A percentile compares a stretch with the other conserved stretches of the same genome.
These are phyloP conservation scores for Heliconius charithonia DNA, from an alignment of 2,888 invertebrate genomes.

Conservation along the genomic window DNA sequence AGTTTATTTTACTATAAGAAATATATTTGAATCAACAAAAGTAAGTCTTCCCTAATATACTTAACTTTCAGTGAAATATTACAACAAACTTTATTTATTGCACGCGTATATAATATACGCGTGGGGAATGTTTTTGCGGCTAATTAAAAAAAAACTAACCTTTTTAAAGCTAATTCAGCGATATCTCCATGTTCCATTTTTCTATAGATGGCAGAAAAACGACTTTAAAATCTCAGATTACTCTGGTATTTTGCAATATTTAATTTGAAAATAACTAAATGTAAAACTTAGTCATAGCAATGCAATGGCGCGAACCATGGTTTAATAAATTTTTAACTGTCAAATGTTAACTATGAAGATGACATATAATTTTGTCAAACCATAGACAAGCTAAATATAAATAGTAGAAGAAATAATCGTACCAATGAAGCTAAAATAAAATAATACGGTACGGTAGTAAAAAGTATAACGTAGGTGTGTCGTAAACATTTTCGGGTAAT, in stretches of 20 bases:
- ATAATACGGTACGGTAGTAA: too few relatives aligned
- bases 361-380: neutral
- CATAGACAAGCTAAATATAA: too few relatives aligned
- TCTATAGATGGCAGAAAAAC: neutral
- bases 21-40: too few relatives aligned
- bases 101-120: too few relatives aligned
- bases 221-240: neutral
- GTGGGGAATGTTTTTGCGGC: neutral
- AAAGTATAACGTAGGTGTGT: too few relatives aligned
- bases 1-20: too few relatives aligned
- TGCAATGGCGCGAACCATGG: neutral
- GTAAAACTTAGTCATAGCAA: neutral
- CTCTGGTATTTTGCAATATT: neutral
- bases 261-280: neutral
- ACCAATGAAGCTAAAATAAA: too few relatives aligned
- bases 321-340: neutral
- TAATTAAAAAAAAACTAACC: neutral
- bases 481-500: too few relatives aligned
- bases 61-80: neutral
- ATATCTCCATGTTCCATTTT: conserved; percentile 13
- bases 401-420: too few relatives aligned
- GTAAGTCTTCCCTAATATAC: neutral
- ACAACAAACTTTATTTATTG: neutral
- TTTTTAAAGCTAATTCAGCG: conserved; percentile 5
- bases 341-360: conserved; percentile 3